phyloP scores from a whole-genome alignment of 2,797 vertebrate species.

The Columba guinea region DNA sequence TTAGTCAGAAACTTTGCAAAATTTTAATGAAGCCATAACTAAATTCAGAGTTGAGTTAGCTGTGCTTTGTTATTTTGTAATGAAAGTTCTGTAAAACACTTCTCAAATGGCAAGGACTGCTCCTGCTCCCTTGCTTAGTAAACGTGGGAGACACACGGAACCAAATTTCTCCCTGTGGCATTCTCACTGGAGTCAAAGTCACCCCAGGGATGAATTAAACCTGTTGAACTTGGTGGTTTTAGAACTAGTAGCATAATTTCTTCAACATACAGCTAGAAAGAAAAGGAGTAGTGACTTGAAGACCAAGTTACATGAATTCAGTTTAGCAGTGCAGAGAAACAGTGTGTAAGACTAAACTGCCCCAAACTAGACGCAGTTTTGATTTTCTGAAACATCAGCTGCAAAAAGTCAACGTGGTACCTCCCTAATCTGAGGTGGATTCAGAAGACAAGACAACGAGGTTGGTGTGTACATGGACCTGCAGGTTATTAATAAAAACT shows the following conservation, averaged over 20 bases:
- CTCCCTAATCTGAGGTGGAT: background rate
- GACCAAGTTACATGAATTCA: background rate
- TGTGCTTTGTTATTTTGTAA: slow-evolving; percentile 37
- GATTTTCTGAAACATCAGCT: background rate
- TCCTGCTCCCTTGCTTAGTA: slow-evolving; percentile 14
- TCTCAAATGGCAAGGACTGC: background rate
- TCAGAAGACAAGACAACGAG: background rate
- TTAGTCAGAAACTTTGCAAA: slow-evolving; percentile 58
- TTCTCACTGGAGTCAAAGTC: slow-evolving; percentile 31
- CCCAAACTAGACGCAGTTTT: background rate
- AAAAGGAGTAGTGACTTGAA: background rate
- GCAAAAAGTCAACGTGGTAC: accelerated
- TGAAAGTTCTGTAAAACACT: slow-evolving; percentile 18
- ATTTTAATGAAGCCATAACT: slow-evolving; percentile 66
- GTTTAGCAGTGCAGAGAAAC: background rate
- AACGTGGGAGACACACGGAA: slow-evolving; percentile 25
- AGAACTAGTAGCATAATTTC: slow-evolving; percentile 1
- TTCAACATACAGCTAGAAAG: background rate
- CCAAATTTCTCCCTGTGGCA: background rate
- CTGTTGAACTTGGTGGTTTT: slow-evolving; percentile 38
- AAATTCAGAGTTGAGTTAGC: slow-evolving; percentile 54
- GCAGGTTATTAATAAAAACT: background rate
- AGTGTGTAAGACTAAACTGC: background rate
- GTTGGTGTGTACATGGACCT: background rate
- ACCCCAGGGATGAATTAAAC: slow-evolving; percentile 25